Conservation (phyloP, 2,888 invertebrate species). For the Rotaria sp. region DNA sequence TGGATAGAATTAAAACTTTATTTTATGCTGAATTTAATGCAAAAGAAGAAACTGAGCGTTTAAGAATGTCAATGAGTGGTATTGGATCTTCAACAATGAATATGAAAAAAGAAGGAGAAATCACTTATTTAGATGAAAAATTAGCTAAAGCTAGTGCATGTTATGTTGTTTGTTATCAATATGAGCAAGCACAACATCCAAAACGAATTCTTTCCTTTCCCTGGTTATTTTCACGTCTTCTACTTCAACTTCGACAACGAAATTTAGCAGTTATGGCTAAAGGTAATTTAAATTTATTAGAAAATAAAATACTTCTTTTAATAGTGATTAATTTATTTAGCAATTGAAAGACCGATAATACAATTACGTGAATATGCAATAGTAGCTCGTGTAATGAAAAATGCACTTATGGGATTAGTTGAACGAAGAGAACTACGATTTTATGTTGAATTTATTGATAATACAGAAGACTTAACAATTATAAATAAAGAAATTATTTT, state of each 20-base stretch:
- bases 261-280: neutral
- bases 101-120: neutral
- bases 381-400: neutral
- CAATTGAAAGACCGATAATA: neutral
- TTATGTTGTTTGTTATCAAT: conserved; percentile 18
- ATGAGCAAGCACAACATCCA: neutral
- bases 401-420: neutral
- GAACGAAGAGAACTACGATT: neutral
- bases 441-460: neutral
- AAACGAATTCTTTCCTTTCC: neutral
- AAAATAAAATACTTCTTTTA: neutral
- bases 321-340: neutral
- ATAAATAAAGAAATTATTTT: neutral
- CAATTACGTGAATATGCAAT: neutral
- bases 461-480: neutral
- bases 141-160: conserved; percentile 4
- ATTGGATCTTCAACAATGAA: neutral
- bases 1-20: neutral
- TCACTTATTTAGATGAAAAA: neutral
- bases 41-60: neutral
- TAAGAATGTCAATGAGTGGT: neutral
- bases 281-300: neutral
- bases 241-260: neutral
- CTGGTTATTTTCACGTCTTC: neutral
- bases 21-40: neutral